Evolutionary conservation across 2,888 invertebrate genomes (phyloP).

Genomic region (Conistra vaccinii): DNA sequence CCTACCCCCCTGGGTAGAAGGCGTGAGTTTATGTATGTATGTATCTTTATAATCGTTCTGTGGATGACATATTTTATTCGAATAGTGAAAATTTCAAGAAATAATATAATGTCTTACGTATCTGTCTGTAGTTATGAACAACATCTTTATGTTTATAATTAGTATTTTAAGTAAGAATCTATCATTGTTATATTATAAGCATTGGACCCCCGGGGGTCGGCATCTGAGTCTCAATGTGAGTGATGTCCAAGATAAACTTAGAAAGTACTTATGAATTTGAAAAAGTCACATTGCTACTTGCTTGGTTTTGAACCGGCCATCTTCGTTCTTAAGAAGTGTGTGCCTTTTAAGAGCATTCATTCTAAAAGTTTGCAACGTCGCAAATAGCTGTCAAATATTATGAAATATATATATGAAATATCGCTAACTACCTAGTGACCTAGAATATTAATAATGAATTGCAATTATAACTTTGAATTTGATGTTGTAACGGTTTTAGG

Average conservation of each 20-base stretch:
- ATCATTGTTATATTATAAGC: not conserved
- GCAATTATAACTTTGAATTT: too few relatives aligned
- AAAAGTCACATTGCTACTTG: not conserved
- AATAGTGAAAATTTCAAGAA: not conserved
- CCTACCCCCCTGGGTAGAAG: too few relatives aligned
- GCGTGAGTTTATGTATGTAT: too few relatives aligned
- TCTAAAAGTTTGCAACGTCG: too few relatives aligned
- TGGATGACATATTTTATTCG: not conserved
- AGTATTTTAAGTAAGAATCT: not conserved
- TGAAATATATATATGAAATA: too few relatives aligned
- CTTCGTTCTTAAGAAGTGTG: not conserved
- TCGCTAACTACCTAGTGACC: too few relatives aligned
- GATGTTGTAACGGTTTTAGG: too few relatives aligned
- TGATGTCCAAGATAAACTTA: not conserved
- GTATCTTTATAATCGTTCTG: too few relatives aligned
- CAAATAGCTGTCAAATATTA: too few relatives aligned
- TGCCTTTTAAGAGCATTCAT: not conserved
- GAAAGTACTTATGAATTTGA: not conserved
- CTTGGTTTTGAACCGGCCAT: conserved; percentile 1
- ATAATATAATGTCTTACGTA: not conserved
- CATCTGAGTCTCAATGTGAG: not conserved
- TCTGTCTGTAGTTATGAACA: not conserved
- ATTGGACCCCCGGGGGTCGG: not conserved
- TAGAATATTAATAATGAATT: too few relatives aligned
- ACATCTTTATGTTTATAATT: not conserved